Base-by-base conservation (phyloP, 2,113 vertebrate species). In the Zosterops pallidus region DNA sequence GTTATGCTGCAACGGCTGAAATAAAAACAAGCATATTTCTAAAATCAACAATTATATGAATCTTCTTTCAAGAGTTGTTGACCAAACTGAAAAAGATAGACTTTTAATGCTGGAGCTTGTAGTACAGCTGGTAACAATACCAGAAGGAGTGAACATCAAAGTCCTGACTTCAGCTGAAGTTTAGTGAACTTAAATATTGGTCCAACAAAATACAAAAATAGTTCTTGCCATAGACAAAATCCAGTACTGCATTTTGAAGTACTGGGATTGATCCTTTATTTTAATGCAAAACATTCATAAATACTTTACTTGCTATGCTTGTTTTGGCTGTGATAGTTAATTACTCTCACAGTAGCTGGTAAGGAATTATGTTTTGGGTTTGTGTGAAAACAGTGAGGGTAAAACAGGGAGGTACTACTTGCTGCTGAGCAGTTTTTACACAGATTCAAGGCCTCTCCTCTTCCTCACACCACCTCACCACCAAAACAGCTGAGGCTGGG, bases 391-490 rank as follows among this genome's bases (percentile, higher is more conserved):
- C 5, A 37, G 17, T 1, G 12, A 5, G 37, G 26, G n/a, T 41
- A 72, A 49, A 2, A 28, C 10, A 26, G 5, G 5, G 5, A 56
- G 14, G 12, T 20, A 35, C 25, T 26, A 8, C 6, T 28, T n/a
- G 50, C 0, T 39, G 57, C n/a, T 35, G 18, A 57, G 17, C 25
- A 41, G 35, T 1, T 16, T 8, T 28, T 26, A 24, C 17, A 55
- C 1, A 55, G 13, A 24, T 7, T 8, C 17, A n/a, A 55, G 28
- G 14, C 14, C 24, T 74, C n/a, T 70, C 37, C 37, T 47, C 4
- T 14, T 52, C 4, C 24, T 77, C 7, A 2, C 6, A 11, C 15
- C 5, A 5, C 4, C 5, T 28, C 9, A 12, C 4, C 29, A 57
- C 10, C 0, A 2, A 37, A 25, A 1, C 6, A 23, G 39, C 21